A percentile compares a stretch with the other conserved stretches of the same genome.
Conservation (phyloP, 2,797 vertebrate genomes). For the Alca torda region DNA sequence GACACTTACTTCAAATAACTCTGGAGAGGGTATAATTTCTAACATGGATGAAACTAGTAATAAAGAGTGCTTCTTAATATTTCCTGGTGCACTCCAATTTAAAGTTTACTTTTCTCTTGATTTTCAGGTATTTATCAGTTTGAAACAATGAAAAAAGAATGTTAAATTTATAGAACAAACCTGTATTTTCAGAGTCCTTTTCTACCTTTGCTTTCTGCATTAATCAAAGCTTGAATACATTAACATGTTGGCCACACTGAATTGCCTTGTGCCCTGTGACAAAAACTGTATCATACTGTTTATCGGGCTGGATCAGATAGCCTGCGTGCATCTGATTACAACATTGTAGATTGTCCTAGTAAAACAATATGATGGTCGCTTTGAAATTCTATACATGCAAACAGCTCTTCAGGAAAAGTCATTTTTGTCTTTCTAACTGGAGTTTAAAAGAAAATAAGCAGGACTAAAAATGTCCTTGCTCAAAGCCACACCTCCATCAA, state of each 20-base stretch:
- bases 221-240: conserved; percentile 80
- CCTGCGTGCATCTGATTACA: conserved; percentile 75
- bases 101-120: neutral
- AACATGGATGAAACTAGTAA: neutral
- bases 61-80: neutral
- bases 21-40: neutral
- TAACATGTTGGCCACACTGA: conserved; percentile 76
- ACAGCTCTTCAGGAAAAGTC: neutral
- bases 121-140: neutral
- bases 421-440: neutral
- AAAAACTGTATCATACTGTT: conserved; percentile 75
- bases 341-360: conserved; percentile 72
- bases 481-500: neutral
- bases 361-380: neutral
- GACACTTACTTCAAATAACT: neutral
- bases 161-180: neutral
- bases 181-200: neutral
- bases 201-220: conserved; percentile 83
- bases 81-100: neutral
- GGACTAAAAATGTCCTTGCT: neutral
- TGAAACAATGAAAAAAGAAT: neutral
- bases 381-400: neutral
- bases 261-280: conserved; percentile 80
- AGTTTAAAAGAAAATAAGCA: neutral
- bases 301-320: conserved; percentile 83